Base-by-base conservation (phyloP, 2,797 vertebrate species). In the Paratrypauchen microcephalus region DNA sequence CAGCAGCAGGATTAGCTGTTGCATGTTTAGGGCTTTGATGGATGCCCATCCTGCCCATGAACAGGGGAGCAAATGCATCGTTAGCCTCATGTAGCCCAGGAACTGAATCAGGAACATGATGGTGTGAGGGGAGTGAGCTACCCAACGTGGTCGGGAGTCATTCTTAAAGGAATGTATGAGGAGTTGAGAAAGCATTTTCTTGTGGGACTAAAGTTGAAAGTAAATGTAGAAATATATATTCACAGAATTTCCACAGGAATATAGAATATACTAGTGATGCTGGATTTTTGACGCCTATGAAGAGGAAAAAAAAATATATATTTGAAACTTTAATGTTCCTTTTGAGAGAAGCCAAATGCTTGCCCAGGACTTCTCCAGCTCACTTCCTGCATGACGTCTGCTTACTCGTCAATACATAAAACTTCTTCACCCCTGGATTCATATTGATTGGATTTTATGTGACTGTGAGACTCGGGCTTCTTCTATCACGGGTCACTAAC, bases 371-470 rank as follows among this genome's bases (percentile, higher is more conserved):
- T 64, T 64, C 47, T 64, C 41, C 61, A 16, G 61, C 61, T 64
- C 39, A 47, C 61, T 6, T 47, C 23, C 63, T n/a, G 45, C 18
- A 7, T 50, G 36, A 62, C 1, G 0, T n/a, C 5, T 39, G 24
- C 54, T 68, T 30, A 64, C 68, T 77, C 72, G 24, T 76, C 39
- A 68, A 18, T 70, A 65, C 66, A 65, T 82, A 58, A 68, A 71
- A 75, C 6, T 56, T 73, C 65, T 60, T 48, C 32, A 68, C 56
- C 57, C 30, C 56, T 28, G 36, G 50, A 72, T 61, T 30, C 41
- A 70, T 65, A 76, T 21, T 68, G 47, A 83, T 78, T 64, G 6
- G 4, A 79, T 77, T 73, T 83, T 61, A 69, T 74, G 78, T 78
- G 62, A 52, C 48, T 30, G 18, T 47, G 45, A 57, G 69, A 57